Percentiles rank a stretch among this genome's conserved stretches.
These are phyloP conservation scores for Monomorium pharaonis DNA, from an alignment of 1,140 invertebrate genomes.

Conservation along the genomic window DNA sequence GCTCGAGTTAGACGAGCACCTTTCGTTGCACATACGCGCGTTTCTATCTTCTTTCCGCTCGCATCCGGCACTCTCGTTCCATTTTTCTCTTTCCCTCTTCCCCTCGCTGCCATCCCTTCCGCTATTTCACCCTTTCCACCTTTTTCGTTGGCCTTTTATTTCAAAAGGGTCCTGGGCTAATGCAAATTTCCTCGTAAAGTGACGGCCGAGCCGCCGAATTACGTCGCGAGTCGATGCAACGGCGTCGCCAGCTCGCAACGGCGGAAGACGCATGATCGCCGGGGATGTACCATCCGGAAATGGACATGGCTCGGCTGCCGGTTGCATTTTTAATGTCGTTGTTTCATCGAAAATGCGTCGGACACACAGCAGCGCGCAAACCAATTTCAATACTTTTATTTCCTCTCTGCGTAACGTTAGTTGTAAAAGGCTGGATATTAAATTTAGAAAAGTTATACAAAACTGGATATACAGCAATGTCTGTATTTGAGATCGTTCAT, in stretches of 20 bases:
- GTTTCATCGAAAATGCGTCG: conserved; percentile 38
- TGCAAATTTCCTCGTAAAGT: conserved; percentile 78
- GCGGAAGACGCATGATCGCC: conserved; percentile 47
- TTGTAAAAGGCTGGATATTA: neutral
- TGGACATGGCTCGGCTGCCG: conserved; percentile 50
- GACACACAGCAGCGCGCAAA: conserved; percentile 11
- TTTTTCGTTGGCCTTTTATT: conserved; percentile 77
- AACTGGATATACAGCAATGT: neutral
- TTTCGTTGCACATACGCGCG: conserved; percentile 55
- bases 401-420: neutral
- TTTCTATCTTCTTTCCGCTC: conserved; percentile 31
- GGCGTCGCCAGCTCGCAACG: conserved; percentile 38
- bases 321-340: conserved; percentile 55
- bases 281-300: conserved; percentile 42
- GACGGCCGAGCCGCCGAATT: conserved; percentile 68
- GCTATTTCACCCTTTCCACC: conserved; percentile 67
- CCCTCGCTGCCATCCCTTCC: conserved; percentile 41
- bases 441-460: conserved; percentile 2
- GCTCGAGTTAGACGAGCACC: conserved; percentile 62
- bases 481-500: neutral
- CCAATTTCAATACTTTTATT: conserved; percentile 39
- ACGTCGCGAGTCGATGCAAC: conserved; percentile 60
- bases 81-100: neutral
- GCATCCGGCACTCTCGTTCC: conserved; percentile 34
- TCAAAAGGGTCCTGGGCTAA: conserved; percentile 74